These are phyloP conservation scores for Chaetogeoica ovagalla DNA, from an alignment of 2,888 invertebrate species.

Conservation along the genomic window DNA sequence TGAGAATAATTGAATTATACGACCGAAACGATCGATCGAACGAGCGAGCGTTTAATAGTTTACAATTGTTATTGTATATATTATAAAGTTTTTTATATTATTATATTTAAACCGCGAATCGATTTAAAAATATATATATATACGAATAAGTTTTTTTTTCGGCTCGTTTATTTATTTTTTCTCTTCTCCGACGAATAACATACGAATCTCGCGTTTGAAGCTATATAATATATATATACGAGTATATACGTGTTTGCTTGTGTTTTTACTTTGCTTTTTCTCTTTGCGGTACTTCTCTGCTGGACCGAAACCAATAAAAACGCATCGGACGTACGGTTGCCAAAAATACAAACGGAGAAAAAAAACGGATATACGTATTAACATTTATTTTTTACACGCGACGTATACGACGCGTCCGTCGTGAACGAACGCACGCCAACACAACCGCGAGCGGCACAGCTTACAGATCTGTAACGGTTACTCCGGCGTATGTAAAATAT, in stretches of 20 bases:
- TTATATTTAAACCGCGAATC: too few relatives aligned
- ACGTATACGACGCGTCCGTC: background rate
- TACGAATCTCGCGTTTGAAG: background rate
- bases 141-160: too few relatives aligned
- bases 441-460: too few relatives aligned
- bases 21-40: background rate
- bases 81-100: too few relatives aligned
- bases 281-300: background rate
- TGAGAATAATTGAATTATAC: background rate
- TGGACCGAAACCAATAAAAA: constrained; percentile 37
- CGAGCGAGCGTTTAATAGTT: background rate
- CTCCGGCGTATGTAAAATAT: background rate
- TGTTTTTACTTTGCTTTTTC: background rate
- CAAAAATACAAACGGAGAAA: constrained; percentile 36
- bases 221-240: background rate
- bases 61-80: too few relatives aligned
- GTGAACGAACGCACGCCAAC: background rate
- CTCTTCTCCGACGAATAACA: too few relatives aligned
- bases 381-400: background rate
- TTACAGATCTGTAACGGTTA: background rate
- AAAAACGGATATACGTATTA: constrained; percentile 15
- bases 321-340: background rate
- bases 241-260: too few relatives aligned
- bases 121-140: too few relatives aligned
- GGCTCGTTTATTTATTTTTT: too few relatives aligned